Evolutionary conservation across 2,797 vertebrate species (phyloP).

Genomic region (Pipistrellus pipistrellus): DNA sequence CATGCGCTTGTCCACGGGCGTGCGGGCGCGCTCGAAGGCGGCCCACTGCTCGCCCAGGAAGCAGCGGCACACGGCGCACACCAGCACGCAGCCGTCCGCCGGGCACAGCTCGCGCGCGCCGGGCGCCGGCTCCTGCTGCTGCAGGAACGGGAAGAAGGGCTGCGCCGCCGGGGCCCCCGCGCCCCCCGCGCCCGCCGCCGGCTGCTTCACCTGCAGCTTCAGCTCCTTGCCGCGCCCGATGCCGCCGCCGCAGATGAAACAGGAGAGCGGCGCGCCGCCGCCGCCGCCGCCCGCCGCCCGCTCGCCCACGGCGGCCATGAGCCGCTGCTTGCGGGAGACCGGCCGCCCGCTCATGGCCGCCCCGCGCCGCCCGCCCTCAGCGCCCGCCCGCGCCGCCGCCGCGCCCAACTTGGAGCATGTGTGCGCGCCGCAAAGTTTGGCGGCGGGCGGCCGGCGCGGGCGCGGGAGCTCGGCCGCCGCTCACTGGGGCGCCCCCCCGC

Average conservation of each 20-base stretch:
- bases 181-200: slow-evolving; percentile 85
- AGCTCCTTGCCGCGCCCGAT: slow-evolving; percentile 94
- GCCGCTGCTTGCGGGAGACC: slow-evolving; percentile 94
- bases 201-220: slow-evolving; percentile 91
- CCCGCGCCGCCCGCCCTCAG: slow-evolving; percentile 49
- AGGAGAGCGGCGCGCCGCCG: slow-evolving; percentile 91
- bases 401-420: slow-evolving; percentile 86
- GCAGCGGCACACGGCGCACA: slow-evolving; percentile 97
- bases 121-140: slow-evolving; percentile 96
- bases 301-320: slow-evolving; percentile 92
- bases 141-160: slow-evolving; percentile 96
- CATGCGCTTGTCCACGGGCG: slow-evolving; percentile 97
- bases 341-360: slow-evolving; percentile 86
- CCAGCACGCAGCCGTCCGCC: slow-evolving; percentile 94
- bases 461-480: slow-evolving; percentile 85
- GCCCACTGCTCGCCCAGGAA: slow-evolving; percentile 98
- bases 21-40: slow-evolving; percentile 96
- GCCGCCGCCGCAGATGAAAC: slow-evolving; percentile 96
- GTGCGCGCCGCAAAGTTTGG: slow-evolving; percentile 87
- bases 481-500: slow-evolving; percentile 24
- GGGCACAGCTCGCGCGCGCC: slow-evolving; percentile 93
- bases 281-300: slow-evolving; percentile 87
- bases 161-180: slow-evolving; percentile 85
- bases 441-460: slow-evolving; percentile 89
- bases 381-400: slow-evolving; percentile 66